Evolutionary conservation across 1,140 invertebrate species (phyloP), one percentile per base, ranked within the genome.

Genomic region (Berghia stephanieae): DNA sequence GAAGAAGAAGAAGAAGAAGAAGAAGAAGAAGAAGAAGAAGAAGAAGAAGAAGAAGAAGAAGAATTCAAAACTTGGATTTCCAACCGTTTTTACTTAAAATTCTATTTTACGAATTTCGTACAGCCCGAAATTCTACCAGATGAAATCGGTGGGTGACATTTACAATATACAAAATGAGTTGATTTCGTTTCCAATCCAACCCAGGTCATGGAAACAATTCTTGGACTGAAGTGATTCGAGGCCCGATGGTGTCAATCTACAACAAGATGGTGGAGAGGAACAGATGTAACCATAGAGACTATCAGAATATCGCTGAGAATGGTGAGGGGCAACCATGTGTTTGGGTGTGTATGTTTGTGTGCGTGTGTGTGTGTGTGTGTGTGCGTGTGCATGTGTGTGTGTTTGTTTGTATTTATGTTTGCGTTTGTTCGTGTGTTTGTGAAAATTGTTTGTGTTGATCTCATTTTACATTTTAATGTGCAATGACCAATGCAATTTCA

Each of bases 271-370:
- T 83, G 36, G 38, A 88, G 31, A 76, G 87, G 31, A 91, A 92
- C 79, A 80, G 84, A 4, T 92, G 91, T 81, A 91, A 91, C 80
- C 90, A 91, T 79, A 80, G 91, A 66, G 91, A 92, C 82, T 92
- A 90, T 82, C 91, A 92, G 83, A 92, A 92, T 81, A 83, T 91
- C 31, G 88, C 86, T 44, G 86, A 89, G 49, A 92, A 92, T 84
- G 91, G 90, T 87, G 31, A 75, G 55, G n/a, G n/a, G n/a, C n/a
- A n/a, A n/a, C n/a, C n/a, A n/a, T n/a, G n/a, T n/a, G n/a, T n/a
- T n/a, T n/a, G n/a, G n/a, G n/a, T n/a, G n/a, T n/a, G n/a, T n/a
- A n/a, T n/a, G n/a, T n/a, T n/a, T n/a, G n/a, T n/a, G n/a, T n/a
- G n/a, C n/a, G n/a, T n/a, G n/a, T n/a, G n/a, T n/a, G n/a, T n/a